A percentile compares a stretch with the other conserved stretches of the same genome.
Conservation (phyloP, 2,797 vertebrate genomes). For the Pachyuromys duprasi region DNA sequence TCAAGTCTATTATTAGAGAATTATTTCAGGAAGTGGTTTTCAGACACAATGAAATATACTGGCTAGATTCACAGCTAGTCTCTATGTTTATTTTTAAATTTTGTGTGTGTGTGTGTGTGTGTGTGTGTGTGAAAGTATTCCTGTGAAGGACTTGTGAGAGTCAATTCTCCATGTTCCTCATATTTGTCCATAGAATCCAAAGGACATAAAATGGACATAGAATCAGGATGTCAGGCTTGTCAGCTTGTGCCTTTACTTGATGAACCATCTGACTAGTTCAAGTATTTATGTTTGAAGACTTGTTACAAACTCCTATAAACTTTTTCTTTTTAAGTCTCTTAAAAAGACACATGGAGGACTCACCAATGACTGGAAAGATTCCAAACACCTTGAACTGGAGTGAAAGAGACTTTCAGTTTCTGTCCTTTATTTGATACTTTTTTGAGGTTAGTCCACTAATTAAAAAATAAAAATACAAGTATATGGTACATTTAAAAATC, state of each 20-base stretch:
- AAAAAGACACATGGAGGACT: not conserved
- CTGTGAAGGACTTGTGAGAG: not conserved
- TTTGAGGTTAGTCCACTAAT: not conserved
- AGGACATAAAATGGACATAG: no score
- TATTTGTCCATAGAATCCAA: not conserved
- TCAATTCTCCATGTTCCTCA: accelerated
- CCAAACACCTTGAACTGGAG: not conserved
- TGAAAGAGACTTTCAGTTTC: not conserved
- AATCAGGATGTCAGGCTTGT: not conserved
- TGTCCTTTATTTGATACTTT: not conserved
- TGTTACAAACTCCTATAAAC: not conserved
- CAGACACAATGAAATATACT: not conserved
- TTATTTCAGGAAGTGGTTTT: constrained; percentile 12
- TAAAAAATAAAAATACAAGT: not conserved
- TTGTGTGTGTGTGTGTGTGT: no score
- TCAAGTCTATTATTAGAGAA: not conserved
- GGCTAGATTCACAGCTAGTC: not conserved
- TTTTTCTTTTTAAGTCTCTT: not conserved
- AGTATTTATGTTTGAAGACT: not conserved
- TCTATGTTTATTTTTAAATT: constrained; percentile 6
- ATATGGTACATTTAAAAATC: no score
- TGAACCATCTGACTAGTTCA: not conserved
- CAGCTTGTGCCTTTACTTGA: not conserved
- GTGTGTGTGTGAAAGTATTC: not conserved
- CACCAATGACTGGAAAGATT: no score